Evolutionary conservation across 2,888 invertebrate species (phyloP).

Genomic region (Argyresthia albistria): DNA sequence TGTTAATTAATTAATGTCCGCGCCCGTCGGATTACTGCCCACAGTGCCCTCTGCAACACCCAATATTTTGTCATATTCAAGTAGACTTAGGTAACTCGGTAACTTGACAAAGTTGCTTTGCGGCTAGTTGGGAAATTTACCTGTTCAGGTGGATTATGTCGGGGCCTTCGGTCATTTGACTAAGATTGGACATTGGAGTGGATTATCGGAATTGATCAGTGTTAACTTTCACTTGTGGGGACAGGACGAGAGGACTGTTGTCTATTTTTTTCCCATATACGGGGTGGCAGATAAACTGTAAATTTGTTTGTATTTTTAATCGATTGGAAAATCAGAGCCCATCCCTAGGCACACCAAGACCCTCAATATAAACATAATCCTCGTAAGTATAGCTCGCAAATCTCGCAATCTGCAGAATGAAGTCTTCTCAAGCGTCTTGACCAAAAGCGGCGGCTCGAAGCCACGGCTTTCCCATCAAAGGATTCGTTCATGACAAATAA

Average conservation of each 20-base stretch:
- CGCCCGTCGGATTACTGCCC: slow-evolving; percentile 33
- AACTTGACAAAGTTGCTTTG: not conserved
- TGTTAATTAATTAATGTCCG: slow-evolving; percentile 55
- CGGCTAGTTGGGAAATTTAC: not conserved
- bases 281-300: too few species aligned
- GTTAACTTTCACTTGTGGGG: too few species aligned
- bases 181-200: too few species aligned
- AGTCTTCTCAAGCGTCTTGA: too few species aligned
- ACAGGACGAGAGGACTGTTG: too few species aligned
- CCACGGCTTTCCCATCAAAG: not conserved
- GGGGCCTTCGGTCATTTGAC: not conserved
- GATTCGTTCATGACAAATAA: slow-evolving; percentile 7
- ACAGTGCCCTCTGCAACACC: slow-evolving; percentile 29
- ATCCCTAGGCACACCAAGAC: too few species aligned
- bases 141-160: not conserved
- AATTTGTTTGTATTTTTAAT: too few species aligned
- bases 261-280: too few species aligned
- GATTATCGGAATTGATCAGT: too few species aligned
- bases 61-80: slow-evolving; percentile 51
- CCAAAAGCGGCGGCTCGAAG: not conserved
- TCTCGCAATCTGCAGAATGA: too few species aligned
- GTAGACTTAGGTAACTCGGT: slow-evolving; percentile 10
- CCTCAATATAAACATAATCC: not conserved
- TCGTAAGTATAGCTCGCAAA: not conserved
- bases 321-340: too few species aligned